phyloP scores from a whole-genome alignment of 2,113 vertebrate genomes.

The Poeciliopsis prolifica region DNA sequence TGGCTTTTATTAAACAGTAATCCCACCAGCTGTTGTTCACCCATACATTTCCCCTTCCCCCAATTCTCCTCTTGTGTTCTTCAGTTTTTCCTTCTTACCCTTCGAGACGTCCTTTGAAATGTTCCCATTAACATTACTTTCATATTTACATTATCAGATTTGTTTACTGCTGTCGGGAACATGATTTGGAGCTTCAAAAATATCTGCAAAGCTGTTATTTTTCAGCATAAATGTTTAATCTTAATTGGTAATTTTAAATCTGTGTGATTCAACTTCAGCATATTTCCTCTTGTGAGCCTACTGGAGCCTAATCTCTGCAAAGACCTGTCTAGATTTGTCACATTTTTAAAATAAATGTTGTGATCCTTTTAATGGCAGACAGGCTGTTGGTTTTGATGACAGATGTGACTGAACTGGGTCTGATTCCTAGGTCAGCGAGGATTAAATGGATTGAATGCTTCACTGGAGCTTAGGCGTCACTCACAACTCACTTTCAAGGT shows the following conservation, averaged over 20 bases:
- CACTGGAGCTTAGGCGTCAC: neutral
- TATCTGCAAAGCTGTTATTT: neutral
- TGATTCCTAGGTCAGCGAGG: neutral
- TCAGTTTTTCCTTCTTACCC: constrained; percentile 34
- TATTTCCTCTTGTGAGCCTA: neutral
- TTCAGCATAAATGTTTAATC: neutral
- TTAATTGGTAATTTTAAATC: constrained; percentile 4
- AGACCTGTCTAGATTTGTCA: neutral
- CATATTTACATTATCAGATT: constrained; percentile 41
- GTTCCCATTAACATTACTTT: constrained; percentile 22
- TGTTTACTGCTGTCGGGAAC: constrained; percentile 16
- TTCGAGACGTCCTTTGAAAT: constrained; percentile 59
- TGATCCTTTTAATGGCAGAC: neutral
- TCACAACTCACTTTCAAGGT: neutral
- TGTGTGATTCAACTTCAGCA: neutral
- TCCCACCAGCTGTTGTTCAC: constrained; percentile 79
- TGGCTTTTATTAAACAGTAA: constrained; percentile 76
- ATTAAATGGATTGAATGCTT: neutral
- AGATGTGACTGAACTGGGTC: neutral
- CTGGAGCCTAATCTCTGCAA: neutral
- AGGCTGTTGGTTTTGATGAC: neutral
- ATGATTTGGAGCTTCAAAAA: constrained; percentile 23
- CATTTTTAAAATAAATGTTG: constrained; percentile 1
- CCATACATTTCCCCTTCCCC: constrained; percentile 31
- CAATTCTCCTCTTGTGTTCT: constrained; percentile 21